These are phyloP conservation scores for Creontiades dilutus DNA, from an alignment of 2,888 invertebrate species.

Conservation along the genomic window DNA sequence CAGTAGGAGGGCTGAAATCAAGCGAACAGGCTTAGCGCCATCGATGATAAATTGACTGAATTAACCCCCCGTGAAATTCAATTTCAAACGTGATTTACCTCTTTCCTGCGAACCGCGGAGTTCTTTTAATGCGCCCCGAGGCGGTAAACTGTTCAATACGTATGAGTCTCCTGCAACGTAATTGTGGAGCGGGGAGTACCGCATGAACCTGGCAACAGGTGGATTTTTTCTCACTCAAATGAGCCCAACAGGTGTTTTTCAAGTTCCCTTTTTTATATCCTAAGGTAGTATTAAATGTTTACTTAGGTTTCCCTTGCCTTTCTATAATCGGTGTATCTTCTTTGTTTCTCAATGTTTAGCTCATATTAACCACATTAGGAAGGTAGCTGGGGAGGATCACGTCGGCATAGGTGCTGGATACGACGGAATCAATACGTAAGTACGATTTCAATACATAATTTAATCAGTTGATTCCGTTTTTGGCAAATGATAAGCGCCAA, in stretches of 20 bases:
- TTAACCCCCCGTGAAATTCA: neutral
- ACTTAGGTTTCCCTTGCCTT: neutral
- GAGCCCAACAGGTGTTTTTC: neutral
- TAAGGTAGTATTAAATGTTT: neutral
- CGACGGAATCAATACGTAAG: slow-evolving; percentile 85
- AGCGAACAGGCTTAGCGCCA: no score
- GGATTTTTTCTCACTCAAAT: neutral
- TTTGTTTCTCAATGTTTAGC: slow-evolving; percentile 79
- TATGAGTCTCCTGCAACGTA: neutral
- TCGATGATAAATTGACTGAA: neutral
- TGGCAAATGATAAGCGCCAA: no score
- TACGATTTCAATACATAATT: neutral
- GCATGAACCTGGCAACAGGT: neutral
- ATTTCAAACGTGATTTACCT: neutral
- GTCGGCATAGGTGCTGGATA: slow-evolving; percentile 93
- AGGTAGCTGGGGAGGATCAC: slow-evolving; percentile 90
- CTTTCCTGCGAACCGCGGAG: neutral
- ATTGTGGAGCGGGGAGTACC: neutral
- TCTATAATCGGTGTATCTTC: neutral
- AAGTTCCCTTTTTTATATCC: neutral
- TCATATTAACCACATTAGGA: slow-evolving; percentile 92
- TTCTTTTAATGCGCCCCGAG: neutral
- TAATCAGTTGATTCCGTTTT: neutral
- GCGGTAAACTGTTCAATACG: neutral
- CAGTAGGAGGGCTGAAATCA: no score